Evolutionary conservation across 2,888 invertebrate genomes (phyloP).

Genomic region (Teinopalpus imperialis): DNA sequence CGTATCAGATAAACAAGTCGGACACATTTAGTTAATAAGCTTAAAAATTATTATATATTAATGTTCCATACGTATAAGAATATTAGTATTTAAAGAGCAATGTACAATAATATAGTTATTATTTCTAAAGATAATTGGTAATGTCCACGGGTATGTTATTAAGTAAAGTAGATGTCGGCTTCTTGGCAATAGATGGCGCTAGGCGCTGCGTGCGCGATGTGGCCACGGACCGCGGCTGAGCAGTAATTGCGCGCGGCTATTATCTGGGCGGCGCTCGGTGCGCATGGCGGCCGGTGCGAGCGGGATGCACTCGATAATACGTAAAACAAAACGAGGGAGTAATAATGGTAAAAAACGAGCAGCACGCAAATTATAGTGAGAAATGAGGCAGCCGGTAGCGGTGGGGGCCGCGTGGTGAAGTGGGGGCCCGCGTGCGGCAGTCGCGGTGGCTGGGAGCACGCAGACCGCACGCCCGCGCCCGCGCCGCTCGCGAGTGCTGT

Average conservation of each 20-base stretch:
- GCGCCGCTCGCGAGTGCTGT: slow-evolving; percentile 69
- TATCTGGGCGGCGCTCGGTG: slow-evolving; percentile 79
- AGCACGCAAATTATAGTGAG: slow-evolving; percentile 82
- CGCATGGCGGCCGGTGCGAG: slow-evolving; percentile 81
- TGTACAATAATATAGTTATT: too few relatives aligned
- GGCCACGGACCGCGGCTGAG: slow-evolving; percentile 38
- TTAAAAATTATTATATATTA: too few relatives aligned
- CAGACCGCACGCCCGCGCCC: slow-evolving; percentile 70
- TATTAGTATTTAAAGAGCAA: too few relatives aligned
- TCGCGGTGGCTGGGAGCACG: slow-evolving; percentile 70
- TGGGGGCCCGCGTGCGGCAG: slow-evolving; percentile 69
- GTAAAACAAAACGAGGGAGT: slow-evolving; percentile 82
- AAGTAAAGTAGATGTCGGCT: too few relatives aligned
- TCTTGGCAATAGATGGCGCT: slow-evolving; percentile 69
- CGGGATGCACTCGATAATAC: slow-evolving; percentile 82
- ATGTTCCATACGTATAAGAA: too few relatives aligned
- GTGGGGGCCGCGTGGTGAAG: slow-evolving; percentile 68
- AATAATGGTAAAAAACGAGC: slow-evolving; percentile 82
- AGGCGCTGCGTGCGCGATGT: slow-evolving; percentile 50
- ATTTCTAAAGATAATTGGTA: too few relatives aligned
- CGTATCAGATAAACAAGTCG: too few relatives aligned
- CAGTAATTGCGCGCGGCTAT: slow-evolving; percentile 78
- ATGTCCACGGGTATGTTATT: too few relatives aligned
- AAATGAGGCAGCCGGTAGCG: slow-evolving; percentile 82
- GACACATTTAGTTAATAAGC: too few relatives aligned